A percentile compares a stretch with the other conserved stretches of the same genome.
phyloP scores from a whole-genome alignment of 2,888 invertebrate genomes.

The Lasius fuliginosus region DNA sequence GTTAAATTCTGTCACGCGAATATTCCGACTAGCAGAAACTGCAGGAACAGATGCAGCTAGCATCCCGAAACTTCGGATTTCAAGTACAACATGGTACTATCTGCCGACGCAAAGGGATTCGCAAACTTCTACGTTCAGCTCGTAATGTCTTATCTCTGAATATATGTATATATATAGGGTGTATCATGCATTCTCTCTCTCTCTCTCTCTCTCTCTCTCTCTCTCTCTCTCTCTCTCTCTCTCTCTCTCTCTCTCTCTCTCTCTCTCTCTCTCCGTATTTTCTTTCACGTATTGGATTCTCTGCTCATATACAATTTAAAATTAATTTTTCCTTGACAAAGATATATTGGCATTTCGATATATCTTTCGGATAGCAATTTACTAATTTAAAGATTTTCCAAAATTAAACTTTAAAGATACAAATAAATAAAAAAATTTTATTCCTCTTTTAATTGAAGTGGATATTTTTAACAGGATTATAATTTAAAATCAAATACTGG shows the following conservation, averaged over 20 bases:
- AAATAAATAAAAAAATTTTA: background rate
- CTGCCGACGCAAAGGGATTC: slow-evolving; percentile 58
- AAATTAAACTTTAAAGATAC: background rate
- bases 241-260: background rate
- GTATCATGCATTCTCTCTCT: background rate
- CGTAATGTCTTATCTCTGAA: slow-evolving; percentile 41
- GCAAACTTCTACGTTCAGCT: slow-evolving; percentile 48
- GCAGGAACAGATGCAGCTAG: slow-evolving; percentile 45
- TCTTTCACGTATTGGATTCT: background rate
- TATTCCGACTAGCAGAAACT: slow-evolving; percentile 40
- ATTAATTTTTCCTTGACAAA: background rate
- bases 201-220: background rate
- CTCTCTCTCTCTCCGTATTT: background rate
- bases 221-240: background rate
- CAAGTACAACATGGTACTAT: slow-evolving; percentile 47
- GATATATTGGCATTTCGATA: background rate
- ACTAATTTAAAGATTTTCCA: background rate
- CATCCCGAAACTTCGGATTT: slow-evolving; percentile 54
- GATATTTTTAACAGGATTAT: background rate
- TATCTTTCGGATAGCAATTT: background rate
- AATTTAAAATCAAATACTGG: background rate
- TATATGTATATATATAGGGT: background rate
- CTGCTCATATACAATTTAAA: background rate
- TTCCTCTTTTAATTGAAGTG: background rate
- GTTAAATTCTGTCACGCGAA: slow-evolving; percentile 55